Conservation (phyloP, 2,797 vertebrate species). For the Hafferia zeledoni region DNA sequence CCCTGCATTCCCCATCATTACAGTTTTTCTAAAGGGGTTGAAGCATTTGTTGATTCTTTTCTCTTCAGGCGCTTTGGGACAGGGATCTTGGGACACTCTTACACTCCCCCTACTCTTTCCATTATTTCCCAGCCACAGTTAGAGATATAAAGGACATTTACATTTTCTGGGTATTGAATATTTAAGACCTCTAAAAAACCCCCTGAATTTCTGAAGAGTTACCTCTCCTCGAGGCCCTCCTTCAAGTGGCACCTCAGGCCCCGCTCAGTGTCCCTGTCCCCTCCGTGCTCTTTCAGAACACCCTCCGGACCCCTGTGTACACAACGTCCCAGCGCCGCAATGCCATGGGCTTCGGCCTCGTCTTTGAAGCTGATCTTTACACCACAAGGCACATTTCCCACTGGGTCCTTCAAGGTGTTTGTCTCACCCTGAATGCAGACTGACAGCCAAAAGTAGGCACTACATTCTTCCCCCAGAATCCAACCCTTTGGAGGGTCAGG, state of each 20-base stretch:
- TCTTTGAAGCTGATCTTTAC: constrained; percentile 93
- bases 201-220: background rate
- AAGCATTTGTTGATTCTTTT: background rate
- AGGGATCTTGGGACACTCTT: background rate
- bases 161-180: background rate
- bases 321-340: constrained; percentile 92
- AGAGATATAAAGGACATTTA: background rate
- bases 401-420: constrained; percentile 93
- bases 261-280: background rate
- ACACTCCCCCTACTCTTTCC: background rate
- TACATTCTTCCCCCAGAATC: rapidly evolving
- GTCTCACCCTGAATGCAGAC: constrained; percentile 89
- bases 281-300: constrained; percentile 79
- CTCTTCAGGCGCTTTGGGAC: background rate
- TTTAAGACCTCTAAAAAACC: background rate
- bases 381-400: constrained; percentile 89
- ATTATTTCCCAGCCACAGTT: background rate
- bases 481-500: background rate
- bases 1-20: rapidly evolving
- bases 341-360: constrained; percentile 90
- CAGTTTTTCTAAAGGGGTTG: background rate
- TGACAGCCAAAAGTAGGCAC: constrained; percentile 44
- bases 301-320: constrained; percentile 91
- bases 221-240: background rate
- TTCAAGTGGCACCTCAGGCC: background rate